Conservation (phyloP, 2,888 invertebrate genomes). For the Drosophila setosimentum region DNA sequence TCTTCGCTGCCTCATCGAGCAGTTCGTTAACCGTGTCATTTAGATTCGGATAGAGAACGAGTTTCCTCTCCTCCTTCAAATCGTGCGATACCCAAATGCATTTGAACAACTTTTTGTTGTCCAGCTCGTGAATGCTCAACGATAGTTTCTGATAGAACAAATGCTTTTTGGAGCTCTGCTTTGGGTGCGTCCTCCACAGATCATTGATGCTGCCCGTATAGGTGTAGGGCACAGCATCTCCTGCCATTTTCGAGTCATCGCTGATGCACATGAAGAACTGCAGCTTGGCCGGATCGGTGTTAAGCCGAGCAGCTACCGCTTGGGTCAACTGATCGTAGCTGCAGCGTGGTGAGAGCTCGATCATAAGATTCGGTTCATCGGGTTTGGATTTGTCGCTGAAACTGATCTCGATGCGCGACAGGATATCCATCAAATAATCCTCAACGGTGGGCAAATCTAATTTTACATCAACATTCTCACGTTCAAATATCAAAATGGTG, state of each 20-base stretch:
- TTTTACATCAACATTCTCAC: slow-evolving; percentile 91
- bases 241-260: slow-evolving; percentile 83
- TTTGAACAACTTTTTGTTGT: slow-evolving; percentile 98
- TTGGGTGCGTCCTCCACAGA: slow-evolving; percentile 93
- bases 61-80: slow-evolving; percentile 97
- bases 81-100: slow-evolving; percentile 93
- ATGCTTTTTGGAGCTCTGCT: slow-evolving; percentile 94
- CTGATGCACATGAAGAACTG: slow-evolving; percentile 99
- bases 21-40: slow-evolving; percentile 95
- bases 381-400: slow-evolving; percentile 98
- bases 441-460: slow-evolving; percentile 95
- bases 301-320: slow-evolving; percentile 95
- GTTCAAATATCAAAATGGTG: slow-evolving; percentile 98
- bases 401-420: slow-evolving; percentile 95
- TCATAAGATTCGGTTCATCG: slow-evolving; percentile 92
- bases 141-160: slow-evolving; percentile 98
- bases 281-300: slow-evolving; percentile 96
- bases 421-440: slow-evolving; percentile 96
- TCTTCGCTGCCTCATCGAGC: slow-evolving; percentile 96
- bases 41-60: slow-evolving; percentile 98
- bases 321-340: slow-evolving; percentile 97
- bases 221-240: slow-evolving; percentile 83
- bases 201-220: slow-evolving; percentile 89
- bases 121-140: slow-evolving; percentile 98
- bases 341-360: slow-evolving; percentile 97